Conservation (phyloP, 2,888 invertebrate genomes). For the Drosophila merina region DNA sequence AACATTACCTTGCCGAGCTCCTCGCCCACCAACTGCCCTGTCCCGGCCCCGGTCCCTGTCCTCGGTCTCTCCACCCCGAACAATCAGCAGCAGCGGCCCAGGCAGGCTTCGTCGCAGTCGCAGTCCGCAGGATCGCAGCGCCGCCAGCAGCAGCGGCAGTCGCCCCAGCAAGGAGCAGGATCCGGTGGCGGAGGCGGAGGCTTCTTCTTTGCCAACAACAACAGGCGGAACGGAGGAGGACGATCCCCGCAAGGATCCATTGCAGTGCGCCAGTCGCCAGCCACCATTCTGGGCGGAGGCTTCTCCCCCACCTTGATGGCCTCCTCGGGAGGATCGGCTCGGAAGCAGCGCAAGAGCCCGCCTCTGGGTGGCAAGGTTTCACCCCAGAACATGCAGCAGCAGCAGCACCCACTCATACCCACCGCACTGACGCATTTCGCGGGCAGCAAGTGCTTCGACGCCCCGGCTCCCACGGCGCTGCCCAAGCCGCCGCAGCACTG, state of each 20-base stretch:
- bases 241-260: slow-evolving; percentile 64
- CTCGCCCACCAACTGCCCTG: slow-evolving; percentile 69
- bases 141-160: slow-evolving; percentile 60
- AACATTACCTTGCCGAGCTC: slow-evolving; percentile 65
- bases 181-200: slow-evolving; percentile 46
- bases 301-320: slow-evolving; percentile 55
- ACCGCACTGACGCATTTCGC: slow-evolving; percentile 85
- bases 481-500: slow-evolving; percentile 93
- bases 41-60: slow-evolving; percentile 48
- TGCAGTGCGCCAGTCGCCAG: slow-evolving; percentile 73
- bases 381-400: slow-evolving; percentile 65
- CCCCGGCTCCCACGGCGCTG: slow-evolving; percentile 90
- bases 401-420: slow-evolving; percentile 79
- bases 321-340: slow-evolving; percentile 57
- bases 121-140: slow-evolving; percentile 54
- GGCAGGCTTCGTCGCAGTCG: slow-evolving; percentile 37
- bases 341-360: slow-evolving; percentile 76
- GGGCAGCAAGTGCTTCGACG: slow-evolving; percentile 92
- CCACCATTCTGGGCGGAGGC: slow-evolving; percentile 76
- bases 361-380: slow-evolving; percentile 62
- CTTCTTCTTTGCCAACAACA: slow-evolving; percentile 66
- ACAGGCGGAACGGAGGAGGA: slow-evolving; percentile 54
- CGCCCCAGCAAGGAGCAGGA: slow-evolving; percentile 61
- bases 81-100: slow-evolving; percentile 41
- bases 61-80: slow-evolving; percentile 60